These are phyloP conservation scores for Junonia oenone DNA, from an alignment of 2,888 invertebrate genomes.

Conservation along the genomic window DNA sequence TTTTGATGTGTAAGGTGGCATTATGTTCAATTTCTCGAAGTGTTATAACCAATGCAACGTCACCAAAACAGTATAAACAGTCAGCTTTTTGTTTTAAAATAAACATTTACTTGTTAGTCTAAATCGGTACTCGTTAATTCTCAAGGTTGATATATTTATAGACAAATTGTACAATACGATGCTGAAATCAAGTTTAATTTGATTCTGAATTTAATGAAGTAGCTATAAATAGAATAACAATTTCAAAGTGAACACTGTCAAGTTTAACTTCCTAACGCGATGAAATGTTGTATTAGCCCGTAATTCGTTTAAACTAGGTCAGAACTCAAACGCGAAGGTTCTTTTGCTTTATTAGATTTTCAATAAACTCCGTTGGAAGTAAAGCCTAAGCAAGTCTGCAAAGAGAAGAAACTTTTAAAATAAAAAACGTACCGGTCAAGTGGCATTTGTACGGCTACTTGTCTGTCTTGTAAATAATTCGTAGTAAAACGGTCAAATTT, in stretches of 20 bases:
- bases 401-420: not conserved
- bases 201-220: not conserved
- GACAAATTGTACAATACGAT: not conserved
- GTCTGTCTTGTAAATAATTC: not conserved
- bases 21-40: no score
- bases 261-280: conserved; percentile 3
- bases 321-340: not conserved
- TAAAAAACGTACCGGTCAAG: not conserved
- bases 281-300: conserved; percentile 2
- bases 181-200: not conserved
- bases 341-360: conserved; percentile 14
- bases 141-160: not conserved
- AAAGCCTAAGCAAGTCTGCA: not conserved
- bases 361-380: conserved; percentile 11
- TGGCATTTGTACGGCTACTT: not conserved
- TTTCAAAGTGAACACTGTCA: not conserved
- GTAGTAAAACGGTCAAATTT: not conserved
- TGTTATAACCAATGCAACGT: no score
- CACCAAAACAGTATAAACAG: no score
- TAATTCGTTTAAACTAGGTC: conserved; percentile 2
- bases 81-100: no score
- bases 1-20: no score
- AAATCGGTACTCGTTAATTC: not conserved
- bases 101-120: no score
- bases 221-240: not conserved